Base-by-base conservation (phyloP, 2,888 invertebrate genomes). In the Brachyptera risi region DNA sequence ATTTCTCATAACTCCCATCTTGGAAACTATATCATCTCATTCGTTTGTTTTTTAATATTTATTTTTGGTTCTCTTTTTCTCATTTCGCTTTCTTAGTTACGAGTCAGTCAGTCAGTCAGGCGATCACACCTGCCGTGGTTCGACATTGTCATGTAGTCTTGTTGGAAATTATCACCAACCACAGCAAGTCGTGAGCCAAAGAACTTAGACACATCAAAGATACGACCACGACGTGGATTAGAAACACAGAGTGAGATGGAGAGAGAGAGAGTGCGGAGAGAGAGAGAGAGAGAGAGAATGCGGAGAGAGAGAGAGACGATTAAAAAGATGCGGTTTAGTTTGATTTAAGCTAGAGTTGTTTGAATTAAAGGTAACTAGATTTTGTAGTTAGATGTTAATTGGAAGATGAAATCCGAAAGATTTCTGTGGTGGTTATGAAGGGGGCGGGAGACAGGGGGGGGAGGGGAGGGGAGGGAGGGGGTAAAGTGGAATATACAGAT, bases 361-460 rank as follows among this genome's bases (percentile, higher is more conserved):
- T 19, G 23, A 37, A 17, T 35, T 17, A 11, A 9, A 21, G 37
- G 54, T 35, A 13, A 37, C 9, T 35, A 35, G 35, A 21, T 23
- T 37, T 54, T 19, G 44, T 15, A 54, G 11, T 31, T 31, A 11
- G 19, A 17, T 31, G 13, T 27, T 51, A 51, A 51, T 51, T 51
- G 50, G 50, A 51, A n/a, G 50, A n/a, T 27, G 50, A 31, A 51
- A 27, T 51, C 50, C n/a, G 7, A 38, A 15, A 51, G 50, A 51
- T 17, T 11, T 26, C n/a, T n/a, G n/a, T n/a, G n/a, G 49, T 23
- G 49, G 49, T 24, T n/a, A n/a, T n/a, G n/a, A n/a, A n/a, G n/a
- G n/a, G n/a, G 31, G 7, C 31, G 31, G 11, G 31, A 31, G 15
- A 13, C 37, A 51, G 19, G 37, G 17, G 35, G 37, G 11, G 54